Conservation (phyloP, 2,888 invertebrate genomes). For the Spodoptera exigua region DNA sequence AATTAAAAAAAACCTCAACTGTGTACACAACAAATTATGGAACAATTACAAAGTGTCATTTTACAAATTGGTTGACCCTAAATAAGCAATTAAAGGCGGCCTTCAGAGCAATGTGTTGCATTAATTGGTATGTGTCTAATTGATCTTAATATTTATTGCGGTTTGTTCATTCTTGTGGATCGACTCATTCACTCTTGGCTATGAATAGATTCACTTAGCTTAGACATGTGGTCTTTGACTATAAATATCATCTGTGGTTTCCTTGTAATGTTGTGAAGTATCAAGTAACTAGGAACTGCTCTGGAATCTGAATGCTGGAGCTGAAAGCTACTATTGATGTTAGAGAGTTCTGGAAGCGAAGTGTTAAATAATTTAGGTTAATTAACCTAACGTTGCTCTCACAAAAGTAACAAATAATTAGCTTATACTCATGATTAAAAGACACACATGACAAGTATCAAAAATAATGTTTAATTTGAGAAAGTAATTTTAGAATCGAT, state of each 20-base stretch:
- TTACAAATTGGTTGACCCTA: slow-evolving; percentile 44
- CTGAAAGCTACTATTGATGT: too few species aligned
- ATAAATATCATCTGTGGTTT: slow-evolving; percentile 43
- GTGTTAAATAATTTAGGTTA: too few species aligned
- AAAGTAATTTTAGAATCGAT: too few species aligned
- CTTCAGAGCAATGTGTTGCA: slow-evolving; percentile 47
- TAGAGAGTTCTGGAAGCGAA: too few species aligned
- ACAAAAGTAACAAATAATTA: too few species aligned
- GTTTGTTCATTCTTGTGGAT: slow-evolving; percentile 39
- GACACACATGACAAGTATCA: too few species aligned
- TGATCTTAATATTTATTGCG: slow-evolving; percentile 46
- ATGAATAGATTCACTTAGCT: slow-evolving; percentile 50
- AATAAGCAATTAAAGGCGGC: slow-evolving; percentile 45
- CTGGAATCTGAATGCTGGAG: too few species aligned
- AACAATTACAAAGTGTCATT: slow-evolving; percentile 18
- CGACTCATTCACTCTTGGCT: slow-evolving; percentile 42
- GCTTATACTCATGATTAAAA: too few species aligned
- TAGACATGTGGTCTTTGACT: slow-evolving; percentile 43
- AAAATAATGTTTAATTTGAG: too few species aligned
- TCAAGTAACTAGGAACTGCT: not conserved
- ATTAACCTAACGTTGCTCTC: too few species aligned
- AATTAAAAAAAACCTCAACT: slow-evolving; percentile 30
- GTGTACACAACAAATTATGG: slow-evolving; percentile 34
- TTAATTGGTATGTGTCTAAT: slow-evolving; percentile 63
- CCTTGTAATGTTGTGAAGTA: slow-evolving; percentile 36